A percentile compares a stretch with the other conserved stretches of the same genome.
These are phyloP conservation scores for Carassius auratus DNA, from an alignment of 2,113 vertebrate genomes.

Conservation along the genomic window DNA sequence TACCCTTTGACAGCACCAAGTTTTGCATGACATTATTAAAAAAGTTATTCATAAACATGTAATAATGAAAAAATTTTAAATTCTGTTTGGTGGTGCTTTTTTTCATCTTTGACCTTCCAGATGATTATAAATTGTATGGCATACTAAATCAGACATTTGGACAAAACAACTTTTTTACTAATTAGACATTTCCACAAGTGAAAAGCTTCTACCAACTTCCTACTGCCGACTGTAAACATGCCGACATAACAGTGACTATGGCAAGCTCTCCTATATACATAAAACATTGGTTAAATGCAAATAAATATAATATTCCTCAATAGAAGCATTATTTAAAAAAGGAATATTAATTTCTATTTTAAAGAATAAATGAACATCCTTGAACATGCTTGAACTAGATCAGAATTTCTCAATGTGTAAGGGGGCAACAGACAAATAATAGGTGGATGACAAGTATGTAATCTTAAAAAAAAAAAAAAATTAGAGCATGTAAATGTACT, in stretches of 20 bases:
- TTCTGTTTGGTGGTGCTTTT: too few relatives aligned
- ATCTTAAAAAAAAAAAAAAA: too few relatives aligned
- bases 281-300: not conserved
- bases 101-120: too few relatives aligned
- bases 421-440: not conserved
- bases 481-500: too few relatives aligned
- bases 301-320: not conserved
- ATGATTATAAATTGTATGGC: not conserved
- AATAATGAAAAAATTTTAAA: not conserved
- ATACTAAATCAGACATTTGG: not conserved
- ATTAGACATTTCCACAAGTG: not conserved
- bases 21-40: too few relatives aligned
- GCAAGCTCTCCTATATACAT: not conserved
- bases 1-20: too few relatives aligned
- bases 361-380: not conserved
- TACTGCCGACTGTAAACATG: not conserved
- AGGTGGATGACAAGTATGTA: not conserved
- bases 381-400: not conserved
- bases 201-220: not conserved
- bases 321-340: not conserved
- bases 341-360: not conserved
- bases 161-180: not conserved
- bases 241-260: not conserved
- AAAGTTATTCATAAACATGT: not conserved
- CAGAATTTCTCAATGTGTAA: not conserved